These are phyloP conservation scores for Ceratoteleas bidentatus DNA, from an alignment of 1,140 invertebrate genomes.

Conservation along the genomic window DNA sequence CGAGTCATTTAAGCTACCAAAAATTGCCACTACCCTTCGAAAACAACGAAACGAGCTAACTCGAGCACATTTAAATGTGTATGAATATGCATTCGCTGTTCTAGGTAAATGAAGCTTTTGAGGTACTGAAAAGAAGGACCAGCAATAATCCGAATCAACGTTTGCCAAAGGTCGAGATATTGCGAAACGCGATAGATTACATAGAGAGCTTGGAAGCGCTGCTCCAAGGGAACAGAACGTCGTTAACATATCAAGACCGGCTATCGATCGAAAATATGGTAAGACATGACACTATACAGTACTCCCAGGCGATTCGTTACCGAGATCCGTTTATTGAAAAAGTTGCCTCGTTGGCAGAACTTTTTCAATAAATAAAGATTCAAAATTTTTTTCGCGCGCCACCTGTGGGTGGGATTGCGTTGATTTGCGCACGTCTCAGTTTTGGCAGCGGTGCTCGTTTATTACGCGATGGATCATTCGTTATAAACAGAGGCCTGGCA, in stretches of 20 bases:
- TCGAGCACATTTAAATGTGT: conserved; percentile 15
- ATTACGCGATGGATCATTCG: conserved; percentile 17
- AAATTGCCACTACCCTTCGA: not conserved
- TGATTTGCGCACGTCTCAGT: conserved; percentile 40
- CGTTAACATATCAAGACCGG: conserved; percentile 71
- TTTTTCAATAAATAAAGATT: conserved; percentile 41
- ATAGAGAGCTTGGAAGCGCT: conserved; percentile 96
- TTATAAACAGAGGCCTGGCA: conserved; percentile 6
- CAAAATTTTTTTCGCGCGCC: not conserved
- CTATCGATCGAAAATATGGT: conserved; percentile 74
- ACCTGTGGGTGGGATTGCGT: conserved; percentile 24
- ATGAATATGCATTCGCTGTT: conserved; percentile 57
- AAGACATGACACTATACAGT: conserved; percentile 56
- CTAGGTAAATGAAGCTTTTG: conserved; percentile 99
- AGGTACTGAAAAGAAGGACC: conserved; percentile 94
- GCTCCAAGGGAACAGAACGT: conserved; percentile 83
- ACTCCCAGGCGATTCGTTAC: conserved; percentile 9
- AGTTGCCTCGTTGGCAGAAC: conserved; percentile 20
- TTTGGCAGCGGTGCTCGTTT: conserved; percentile 49
- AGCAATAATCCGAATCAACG: conserved; percentile 97
- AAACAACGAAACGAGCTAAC: conserved; percentile 26
- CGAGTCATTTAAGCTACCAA: not conserved
- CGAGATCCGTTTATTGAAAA: conserved; percentile 24
- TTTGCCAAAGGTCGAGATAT: conserved; percentile 98
- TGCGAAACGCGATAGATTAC: conserved; percentile 98